Evolutionary conservation across 2,797 vertebrate species (phyloP), one percentile per base, ranked within the genome.

Genomic region (Lithobates pipiens): DNA sequence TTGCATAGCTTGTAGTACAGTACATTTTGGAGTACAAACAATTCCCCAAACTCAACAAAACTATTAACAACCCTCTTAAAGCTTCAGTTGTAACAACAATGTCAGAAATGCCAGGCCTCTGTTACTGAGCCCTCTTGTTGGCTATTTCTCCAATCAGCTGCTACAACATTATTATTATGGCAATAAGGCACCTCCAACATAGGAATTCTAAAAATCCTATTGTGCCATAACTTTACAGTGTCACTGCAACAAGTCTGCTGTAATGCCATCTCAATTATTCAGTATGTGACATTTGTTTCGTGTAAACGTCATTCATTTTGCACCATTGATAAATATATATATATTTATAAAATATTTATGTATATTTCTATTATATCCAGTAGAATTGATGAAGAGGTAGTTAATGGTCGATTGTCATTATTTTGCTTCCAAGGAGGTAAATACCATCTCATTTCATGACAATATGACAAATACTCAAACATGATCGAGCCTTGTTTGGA

Each of bases 111-210:
- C 42, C 44, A 21, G 11, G 16, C 69, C 36, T 78, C 50, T 78
- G 68, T 63, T 73, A 84, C 1, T 16, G 29, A 25, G 54, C 75
- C 76, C 54, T 69, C 68, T 36, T 75, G 44, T 75, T 27, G 27
- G 42, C 39, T 75, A 25, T 78, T 85, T 75, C 63, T 50, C 39
- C 61, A 78, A 80, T 79, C 69, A 87, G 80, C 81, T 87, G 85
- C 81, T 87, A 84, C 50, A 63, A 83, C 54, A 57, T 70, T 57
- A 78, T 73, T 82, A 77, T 81, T 79, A 87, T 87, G 81, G 86
- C 86, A 87, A 87, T 83, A 87, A 87, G 86, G 86, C 81, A 83
- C 81, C 32, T 76, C 34, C 79, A 57, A 44, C n/a, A 25, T 86
- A 75, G 75, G 85, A 83, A 86, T 74, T 44, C 36, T 63, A 9